These are phyloP conservation scores for Epizoanthus stellaris DNA, from an alignment of 92 coral and sea anemone genomes.

Conservation along the genomic window DNA sequence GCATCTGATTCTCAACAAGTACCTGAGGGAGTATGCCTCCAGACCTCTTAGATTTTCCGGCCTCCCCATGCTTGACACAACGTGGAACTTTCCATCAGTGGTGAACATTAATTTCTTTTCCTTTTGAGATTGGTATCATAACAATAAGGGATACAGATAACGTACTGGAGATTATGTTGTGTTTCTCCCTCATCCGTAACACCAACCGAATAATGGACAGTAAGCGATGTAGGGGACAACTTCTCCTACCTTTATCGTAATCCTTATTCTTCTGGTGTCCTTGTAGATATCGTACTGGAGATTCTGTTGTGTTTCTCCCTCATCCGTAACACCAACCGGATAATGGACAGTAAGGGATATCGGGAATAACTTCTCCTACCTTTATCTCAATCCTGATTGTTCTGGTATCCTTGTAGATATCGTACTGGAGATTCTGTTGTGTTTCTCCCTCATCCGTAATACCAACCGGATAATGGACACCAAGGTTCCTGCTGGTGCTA, in stretches of 20 bases:
- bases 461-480: slow-evolving; percentile 69
- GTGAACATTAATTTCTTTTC: no score
- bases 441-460: slow-evolving; percentile 73
- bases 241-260: not conserved
- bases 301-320: not conserved
- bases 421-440: slow-evolving; percentile 58
- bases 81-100: no score
- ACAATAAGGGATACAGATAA: no score
- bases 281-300: not conserved
- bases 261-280: not conserved
- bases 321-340: not conserved
- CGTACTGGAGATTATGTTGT: not conserved
- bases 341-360: not conserved
- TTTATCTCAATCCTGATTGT: not conserved
- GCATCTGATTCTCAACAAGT: no score
- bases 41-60: no score
- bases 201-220: not conserved
- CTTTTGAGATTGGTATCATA: no score
- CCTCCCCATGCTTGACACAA: no score
- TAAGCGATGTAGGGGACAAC: not conserved
- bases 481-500: slow-evolving; percentile 57
- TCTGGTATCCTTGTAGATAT: slow-evolving; percentile 25
- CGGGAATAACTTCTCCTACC: not conserved
- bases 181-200: not conserved
- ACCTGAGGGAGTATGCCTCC: no score